Evolutionary conservation across 2,797 vertebrate genomes (phyloP), one percentile per base, ranked within the genome.

Genomic region (Alcedo atthis): DNA sequence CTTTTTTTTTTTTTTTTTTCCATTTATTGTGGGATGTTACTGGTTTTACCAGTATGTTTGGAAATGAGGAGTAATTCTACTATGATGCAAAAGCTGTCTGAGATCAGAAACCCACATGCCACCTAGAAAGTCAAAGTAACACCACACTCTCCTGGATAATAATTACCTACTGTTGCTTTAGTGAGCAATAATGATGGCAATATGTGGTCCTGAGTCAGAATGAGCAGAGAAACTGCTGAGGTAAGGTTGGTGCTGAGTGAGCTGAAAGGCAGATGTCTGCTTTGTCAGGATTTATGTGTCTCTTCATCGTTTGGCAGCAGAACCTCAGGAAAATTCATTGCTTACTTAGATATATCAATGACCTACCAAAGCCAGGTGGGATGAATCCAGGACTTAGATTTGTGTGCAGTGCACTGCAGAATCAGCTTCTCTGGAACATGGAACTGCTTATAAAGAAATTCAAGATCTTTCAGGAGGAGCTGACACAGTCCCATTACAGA

Each of bases 191-290:
- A 90, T 55, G 75, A 93, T 3, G 4, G 66, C 87, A 91, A 84
- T 71, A 90, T 68, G 66, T 77, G 81, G 75, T 89, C 91, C 62
- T 95, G 90, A 95, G 78, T 94, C 93, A 96, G 90, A 85, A 30
- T 33, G 77, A 92, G 71, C 9, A 61, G 30, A 75, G 69, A 90
- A 94, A 85, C 45, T 90, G 90, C 94, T 95, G 96, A 95, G 86
- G 84, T 85, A 78, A 92, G 86, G 51, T 15, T 89, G 79, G 66
- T 93, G 92, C 84, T 94, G 90, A 96, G 55, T 30, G 81, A 95
- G 92, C 81, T 83, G 58, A 93, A 93, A 93, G 79, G 86, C 73
- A 93, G 55, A 94, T 62, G 69, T 62, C 73, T 90, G 85, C 92
- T 85, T 93, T 78, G 90, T 91, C 83, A 94, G 93, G 96, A 93